Percentiles rank a stretch among this genome's conserved stretches.
These are phyloP conservation scores for Nemotelus nigrinus DNA, from an alignment of 2,888 invertebrate genomes.

Conservation along the genomic window DNA sequence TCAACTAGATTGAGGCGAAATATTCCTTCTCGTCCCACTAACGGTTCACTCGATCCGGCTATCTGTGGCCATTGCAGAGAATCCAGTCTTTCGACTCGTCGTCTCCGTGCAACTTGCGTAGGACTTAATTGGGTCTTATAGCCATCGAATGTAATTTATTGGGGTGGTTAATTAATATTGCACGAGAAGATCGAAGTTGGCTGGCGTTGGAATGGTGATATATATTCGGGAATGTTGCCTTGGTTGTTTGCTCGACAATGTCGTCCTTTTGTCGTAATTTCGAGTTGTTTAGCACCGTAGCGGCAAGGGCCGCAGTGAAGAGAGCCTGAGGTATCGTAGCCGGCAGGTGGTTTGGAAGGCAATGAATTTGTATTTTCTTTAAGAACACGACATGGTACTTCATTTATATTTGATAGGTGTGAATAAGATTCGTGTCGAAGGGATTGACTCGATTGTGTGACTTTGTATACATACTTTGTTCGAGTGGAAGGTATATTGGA, in stretches of 20 bases:
- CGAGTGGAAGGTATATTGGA: background rate
- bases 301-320: background rate
- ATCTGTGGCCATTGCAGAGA: background rate
- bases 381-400: slow-evolving; percentile 43
- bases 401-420: slow-evolving; percentile 44
- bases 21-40: background rate
- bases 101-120: slow-evolving; percentile 25
- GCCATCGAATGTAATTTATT: slow-evolving; percentile 44
- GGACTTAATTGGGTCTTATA: slow-evolving; percentile 43
- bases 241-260: slow-evolving; percentile 1
- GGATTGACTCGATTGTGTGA: slow-evolving; percentile 26
- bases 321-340: background rate
- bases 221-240: slow-evolving; percentile 7
- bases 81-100: background rate
- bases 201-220: background rate
- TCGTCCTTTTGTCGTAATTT: slow-evolving; percentile 23
- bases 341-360: background rate
- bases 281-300: slow-evolving; percentile 7
- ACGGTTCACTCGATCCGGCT: background rate
- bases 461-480: background rate
- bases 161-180: slow-evolving; percentile 42
- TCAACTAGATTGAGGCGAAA: too few relatives aligned
- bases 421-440: slow-evolving; percentile 29
- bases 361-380: slow-evolving; percentile 34
- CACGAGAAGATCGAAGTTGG: slow-evolving; percentile 13